These are phyloP conservation scores for Planococcus citri DNA, from an alignment of 1,140 invertebrate species.

Conservation along the genomic window DNA sequence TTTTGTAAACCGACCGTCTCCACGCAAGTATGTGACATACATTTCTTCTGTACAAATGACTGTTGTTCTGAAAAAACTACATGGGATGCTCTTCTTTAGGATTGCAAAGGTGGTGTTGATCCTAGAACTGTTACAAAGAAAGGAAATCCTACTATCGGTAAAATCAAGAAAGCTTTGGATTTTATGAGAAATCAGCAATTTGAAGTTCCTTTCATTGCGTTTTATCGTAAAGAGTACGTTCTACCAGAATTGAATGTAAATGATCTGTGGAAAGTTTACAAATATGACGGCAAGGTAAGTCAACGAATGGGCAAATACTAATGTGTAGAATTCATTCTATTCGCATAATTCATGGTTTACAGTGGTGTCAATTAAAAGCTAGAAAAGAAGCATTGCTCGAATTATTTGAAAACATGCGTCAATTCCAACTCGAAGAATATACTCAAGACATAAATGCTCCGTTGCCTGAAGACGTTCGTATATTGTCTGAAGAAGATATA, in stretches of 20 bases:
- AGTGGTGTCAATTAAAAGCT: slow-evolving; percentile 86
- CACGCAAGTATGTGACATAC: slow-evolving; percentile 44
- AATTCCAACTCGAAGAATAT: slow-evolving; percentile 75
- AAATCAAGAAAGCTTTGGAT: slow-evolving; percentile 87
- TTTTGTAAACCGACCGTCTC: slow-evolving; percentile 75
- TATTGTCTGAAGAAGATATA: slow-evolving; percentile 78
- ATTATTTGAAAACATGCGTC: slow-evolving; percentile 84
- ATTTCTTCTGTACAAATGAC: neutral
- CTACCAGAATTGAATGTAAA: slow-evolving; percentile 87
- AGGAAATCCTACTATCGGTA: slow-evolving; percentile 49
- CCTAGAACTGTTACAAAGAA: slow-evolving; percentile 28
- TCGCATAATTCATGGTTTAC: slow-evolving; percentile 9
- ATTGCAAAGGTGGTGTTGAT: slow-evolving; percentile 28
- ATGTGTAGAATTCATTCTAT: too few relatives aligned
- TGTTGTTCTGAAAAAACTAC: neutral
- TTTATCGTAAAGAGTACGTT: slow-evolving; percentile 97
- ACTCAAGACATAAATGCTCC: slow-evolving; percentile 72
- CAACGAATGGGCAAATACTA: neutral
- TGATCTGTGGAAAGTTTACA: slow-evolving; percentile 95
- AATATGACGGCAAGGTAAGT: slow-evolving; percentile 77
- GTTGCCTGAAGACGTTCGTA: slow-evolving; percentile 63
- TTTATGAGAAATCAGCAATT: slow-evolving; percentile 91
- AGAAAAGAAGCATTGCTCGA: slow-evolving; percentile 71
- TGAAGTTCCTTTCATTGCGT: slow-evolving; percentile 97
- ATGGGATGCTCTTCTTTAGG: slow-evolving; percentile 20